Conservation (phyloP, 1,140 invertebrate species). For the Spodoptera frugiperda region DNA sequence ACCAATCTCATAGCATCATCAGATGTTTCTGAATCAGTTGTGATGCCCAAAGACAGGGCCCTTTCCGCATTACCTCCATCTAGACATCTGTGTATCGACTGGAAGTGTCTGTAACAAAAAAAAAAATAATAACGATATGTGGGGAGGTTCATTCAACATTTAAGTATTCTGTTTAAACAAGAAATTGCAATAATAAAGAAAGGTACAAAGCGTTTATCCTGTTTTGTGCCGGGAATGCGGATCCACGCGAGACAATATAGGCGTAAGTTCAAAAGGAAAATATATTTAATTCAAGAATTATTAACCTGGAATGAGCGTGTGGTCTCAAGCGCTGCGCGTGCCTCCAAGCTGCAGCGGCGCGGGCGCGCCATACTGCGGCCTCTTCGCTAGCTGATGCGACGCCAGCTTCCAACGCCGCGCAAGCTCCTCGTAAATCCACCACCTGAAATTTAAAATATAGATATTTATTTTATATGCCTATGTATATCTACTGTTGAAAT, state of each 20-base stretch:
- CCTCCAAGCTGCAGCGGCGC: conserved; percentile 81
- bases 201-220: too few species aligned
- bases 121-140: too few species aligned
- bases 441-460: conserved; percentile 63
- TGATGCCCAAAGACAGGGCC: conserved; percentile 73
- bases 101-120: conserved; percentile 67
- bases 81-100: conserved; percentile 70
- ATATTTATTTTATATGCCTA: too few species aligned
- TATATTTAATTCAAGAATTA: too few species aligned
- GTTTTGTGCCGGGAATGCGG: too few species aligned
- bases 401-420: conserved; percentile 80
- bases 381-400: conserved; percentile 78
- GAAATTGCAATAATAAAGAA: too few species aligned
- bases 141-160: too few species aligned
- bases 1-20: conserved; percentile 80
- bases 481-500: too few species aligned
- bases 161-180: too few species aligned
- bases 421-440: conserved; percentile 80
- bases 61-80: conserved; percentile 70
- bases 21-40: conserved; percentile 79
- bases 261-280: too few species aligned
- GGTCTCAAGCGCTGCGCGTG: conserved; percentile 71
- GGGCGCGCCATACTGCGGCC: conserved; percentile 78
- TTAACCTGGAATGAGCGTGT: conserved; percentile 62
- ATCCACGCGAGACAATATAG: too few species aligned